A percentile compares a stretch with the other conserved stretches of the same genome.
Conservation (phyloP, 2,888 invertebrate species). For the Drosophila koepferae region DNA sequence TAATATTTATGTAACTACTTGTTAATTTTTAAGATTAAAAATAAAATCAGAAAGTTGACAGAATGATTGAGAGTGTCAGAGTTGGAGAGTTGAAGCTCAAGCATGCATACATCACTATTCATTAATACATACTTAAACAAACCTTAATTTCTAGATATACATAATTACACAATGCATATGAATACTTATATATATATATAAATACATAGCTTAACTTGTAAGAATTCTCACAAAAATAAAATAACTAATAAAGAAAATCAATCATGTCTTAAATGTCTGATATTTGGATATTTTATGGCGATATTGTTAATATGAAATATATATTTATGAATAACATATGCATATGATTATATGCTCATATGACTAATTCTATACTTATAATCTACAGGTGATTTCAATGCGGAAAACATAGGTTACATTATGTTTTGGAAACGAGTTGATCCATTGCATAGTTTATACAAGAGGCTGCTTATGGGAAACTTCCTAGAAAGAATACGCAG, state of each 20-base stretch:
- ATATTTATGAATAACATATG: neutral
- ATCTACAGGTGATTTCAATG: neutral
- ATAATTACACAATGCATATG: slow-evolving; percentile 18
- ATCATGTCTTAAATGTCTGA: slow-evolving; percentile 1
- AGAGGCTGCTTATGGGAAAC: no score
- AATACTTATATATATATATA: slow-evolving; percentile 23
- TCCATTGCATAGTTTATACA: no score
- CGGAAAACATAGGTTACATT: neutral
- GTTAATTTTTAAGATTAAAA: slow-evolving; percentile 43
- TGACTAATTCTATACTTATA: no score
- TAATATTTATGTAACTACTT: slow-evolving; percentile 36
- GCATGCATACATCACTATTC: slow-evolving; percentile 1
- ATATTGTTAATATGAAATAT: neutral
- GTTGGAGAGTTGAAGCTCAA: slow-evolving; percentile 21
- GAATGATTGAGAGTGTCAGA: neutral
- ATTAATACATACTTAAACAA: slow-evolving; percentile 1
- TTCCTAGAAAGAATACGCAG: no score
- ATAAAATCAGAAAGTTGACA: neutral
- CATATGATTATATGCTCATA: neutral
- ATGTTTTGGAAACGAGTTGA: no score
- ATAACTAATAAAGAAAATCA: slow-evolving; percentile 48
- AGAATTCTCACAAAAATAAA: slow-evolving; percentile 34
- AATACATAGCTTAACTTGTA: slow-evolving; percentile 38
- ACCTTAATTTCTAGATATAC: slow-evolving; percentile 18
- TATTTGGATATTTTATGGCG: no score